Base-by-base conservation (phyloP, 2,888 invertebrate species). In the Maniola hyperantus region DNA sequence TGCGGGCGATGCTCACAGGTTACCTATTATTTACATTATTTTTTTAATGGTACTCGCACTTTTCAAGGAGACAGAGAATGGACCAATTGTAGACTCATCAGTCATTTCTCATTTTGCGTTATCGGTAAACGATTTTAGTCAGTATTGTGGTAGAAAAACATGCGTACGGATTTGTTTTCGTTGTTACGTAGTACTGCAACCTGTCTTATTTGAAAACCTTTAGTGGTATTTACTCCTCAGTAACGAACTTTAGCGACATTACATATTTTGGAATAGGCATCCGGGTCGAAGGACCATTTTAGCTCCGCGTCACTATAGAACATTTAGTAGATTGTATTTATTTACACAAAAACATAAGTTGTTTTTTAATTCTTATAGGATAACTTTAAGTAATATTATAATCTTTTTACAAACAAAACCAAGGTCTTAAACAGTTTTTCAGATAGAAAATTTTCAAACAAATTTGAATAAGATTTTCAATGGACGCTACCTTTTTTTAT, bases 1-100 rank as follows among this genome's bases (percentile, higher is more conserved):
- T 84, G 87, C 92, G 85, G 92, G 92, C 91, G 87, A 92, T 92
- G 92, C 91, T 91, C 88, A 87, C 82, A 92, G 92, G 92, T 92
- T 89, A 83, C 82, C 92, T 89, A 83, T 82, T 85, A 86, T 87
- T 87, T 85, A 83, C 78, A 71, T 79, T 79, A 20, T 65, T 53
- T 65, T 53, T 62, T 50, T 20, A 61, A 51, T 26, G 62, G 36
- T 42, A 53, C 15, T 33, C 42, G 10, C 51, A 53, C 53, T 62
- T 62, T 39, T 62, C 53, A 42, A n/a, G 59, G 34, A 42, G 13
- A 39, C 42, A 42, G 57, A 57, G 18, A 20, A 42, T 13, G 42
- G 39, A 18, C 6, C 20, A 10, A n/a, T 46, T n/a, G 46, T 34
- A 34, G 5, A 26, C n/a, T 42, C 44, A 0, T 44, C 44, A 44